Percentiles rank a stretch among this genome's conserved stretches.
These are phyloP conservation scores for Oscheius sp. DNA, from an alignment of 1,140 invertebrate species.

Conservation along the genomic window DNA sequence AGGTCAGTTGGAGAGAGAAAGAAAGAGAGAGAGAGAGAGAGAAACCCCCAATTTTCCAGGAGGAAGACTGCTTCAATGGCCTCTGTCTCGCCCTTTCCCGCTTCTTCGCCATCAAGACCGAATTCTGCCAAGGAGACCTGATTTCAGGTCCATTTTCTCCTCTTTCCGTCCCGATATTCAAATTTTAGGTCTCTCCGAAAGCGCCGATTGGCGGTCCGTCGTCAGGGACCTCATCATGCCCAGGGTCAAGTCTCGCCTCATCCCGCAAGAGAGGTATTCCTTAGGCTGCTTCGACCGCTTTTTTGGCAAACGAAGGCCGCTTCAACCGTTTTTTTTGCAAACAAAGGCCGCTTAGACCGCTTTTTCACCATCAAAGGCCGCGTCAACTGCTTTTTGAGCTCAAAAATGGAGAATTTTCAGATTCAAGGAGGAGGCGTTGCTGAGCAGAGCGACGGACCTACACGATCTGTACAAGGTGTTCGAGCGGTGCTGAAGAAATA, in stretches of 20 bases:
- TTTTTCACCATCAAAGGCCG: too few relatives aligned
- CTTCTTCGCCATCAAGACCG: constrained; percentile 1
- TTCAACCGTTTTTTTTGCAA: too few relatives aligned
- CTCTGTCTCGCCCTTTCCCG: background rate
- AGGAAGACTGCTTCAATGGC: constrained; percentile 10
- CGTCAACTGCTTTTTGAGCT: background rate
- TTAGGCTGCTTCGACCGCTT: background rate
- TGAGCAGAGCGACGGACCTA: constrained; percentile 20
- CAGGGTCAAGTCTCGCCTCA: background rate
- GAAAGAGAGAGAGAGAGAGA: background rate
- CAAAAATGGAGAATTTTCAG: background rate
- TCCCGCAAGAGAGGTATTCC: background rate
- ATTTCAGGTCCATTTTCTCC: background rate
- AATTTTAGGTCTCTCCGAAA: background rate
- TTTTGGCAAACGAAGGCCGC: too few relatives aligned
- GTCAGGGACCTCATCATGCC: background rate
- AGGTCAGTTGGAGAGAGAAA: constrained; percentile 13
- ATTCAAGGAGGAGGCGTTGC: constrained; percentile 6
- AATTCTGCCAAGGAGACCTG: background rate
- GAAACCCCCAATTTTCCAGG: background rate
- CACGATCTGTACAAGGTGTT: constrained; percentile 39
- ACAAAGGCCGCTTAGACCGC: too few relatives aligned
- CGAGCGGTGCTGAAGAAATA: constrained; percentile 21
- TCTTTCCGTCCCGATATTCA: background rate
- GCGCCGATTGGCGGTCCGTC: background rate